Conservation (phyloP, 2,797 vertebrate genomes). For the Myotis findleyi region DNA sequence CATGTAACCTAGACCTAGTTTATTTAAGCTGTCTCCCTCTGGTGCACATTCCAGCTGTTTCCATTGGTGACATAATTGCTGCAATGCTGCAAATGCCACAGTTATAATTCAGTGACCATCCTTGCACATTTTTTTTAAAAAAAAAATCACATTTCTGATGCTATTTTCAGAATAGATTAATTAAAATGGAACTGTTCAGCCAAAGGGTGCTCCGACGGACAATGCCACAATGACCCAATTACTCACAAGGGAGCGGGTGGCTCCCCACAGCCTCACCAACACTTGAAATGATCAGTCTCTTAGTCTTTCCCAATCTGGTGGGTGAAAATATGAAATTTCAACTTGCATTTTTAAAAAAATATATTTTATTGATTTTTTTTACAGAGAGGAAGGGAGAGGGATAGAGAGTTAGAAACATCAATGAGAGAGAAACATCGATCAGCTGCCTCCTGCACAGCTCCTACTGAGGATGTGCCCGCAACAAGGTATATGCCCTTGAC, state of each 20-base stretch:
- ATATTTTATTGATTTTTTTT: too few species aligned
- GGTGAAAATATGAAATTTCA: neutral
- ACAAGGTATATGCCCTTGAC: too few species aligned
- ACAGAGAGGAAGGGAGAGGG: too few species aligned
- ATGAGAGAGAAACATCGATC: too few species aligned
- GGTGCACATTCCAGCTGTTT: neutral
- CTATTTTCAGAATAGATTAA: neutral
- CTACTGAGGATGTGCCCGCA: too few species aligned
- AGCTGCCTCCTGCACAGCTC: too few species aligned
- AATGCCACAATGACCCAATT: neutral
- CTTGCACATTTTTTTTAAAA: neutral
- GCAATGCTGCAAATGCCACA: neutral
- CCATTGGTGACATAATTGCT: neutral
- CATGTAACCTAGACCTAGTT: neutral
- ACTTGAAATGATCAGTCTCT: neutral
- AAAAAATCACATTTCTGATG: neutral
- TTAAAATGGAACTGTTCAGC: neutral
- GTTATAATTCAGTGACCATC: neutral
- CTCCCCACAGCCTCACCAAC: neutral
- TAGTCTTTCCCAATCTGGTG: neutral
- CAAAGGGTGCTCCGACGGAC: neutral
- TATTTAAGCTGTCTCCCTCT: neutral
- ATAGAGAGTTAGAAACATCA: too few species aligned
- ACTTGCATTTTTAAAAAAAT: neutral
- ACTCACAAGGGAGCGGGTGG: neutral